Percentiles rank a stretch among this genome's conserved stretches.
Conservation (phyloP, 2,888 invertebrate genomes). For the Euphydryas editha region DNA sequence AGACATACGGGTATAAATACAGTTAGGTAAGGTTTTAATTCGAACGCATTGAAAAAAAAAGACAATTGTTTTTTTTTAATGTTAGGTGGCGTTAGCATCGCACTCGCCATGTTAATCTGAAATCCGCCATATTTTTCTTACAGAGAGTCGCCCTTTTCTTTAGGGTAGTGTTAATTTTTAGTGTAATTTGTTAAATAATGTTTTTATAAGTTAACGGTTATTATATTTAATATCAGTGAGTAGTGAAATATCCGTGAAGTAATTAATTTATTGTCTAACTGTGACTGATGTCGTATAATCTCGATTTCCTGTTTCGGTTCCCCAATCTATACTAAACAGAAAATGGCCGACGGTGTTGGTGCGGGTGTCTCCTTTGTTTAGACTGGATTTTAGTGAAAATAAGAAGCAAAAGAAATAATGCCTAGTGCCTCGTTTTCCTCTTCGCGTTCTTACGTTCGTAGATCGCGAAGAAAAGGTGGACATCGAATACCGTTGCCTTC, state of each 20-base stretch:
- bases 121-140: slow-evolving; percentile 79
- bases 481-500: slow-evolving; percentile 93
- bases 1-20: too few species aligned
- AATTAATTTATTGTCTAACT: slow-evolving; percentile 52
- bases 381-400: slow-evolving; percentile 83
- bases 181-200: slow-evolving; percentile 70
- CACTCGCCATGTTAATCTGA: slow-evolving; percentile 70
- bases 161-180: slow-evolving; percentile 71
- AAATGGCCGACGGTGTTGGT: slow-evolving; percentile 92
- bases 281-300: slow-evolving; percentile 67
- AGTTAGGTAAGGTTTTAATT: slow-evolving; percentile 14
- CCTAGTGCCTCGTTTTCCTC: slow-evolving; percentile 97
- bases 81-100: slow-evolving; percentile 62
- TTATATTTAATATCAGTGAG: slow-evolving; percentile 68
- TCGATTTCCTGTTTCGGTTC: slow-evolving; percentile 75
- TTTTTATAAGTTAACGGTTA: slow-evolving; percentile 69
- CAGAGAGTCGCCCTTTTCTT: slow-evolving; percentile 75
- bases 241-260: slow-evolving; percentile 64
- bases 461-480: slow-evolving; percentile 95
- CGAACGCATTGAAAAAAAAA: slow-evolving; percentile 44
- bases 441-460: slow-evolving; percentile 95
- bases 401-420: slow-evolving; percentile 88
- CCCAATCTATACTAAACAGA: slow-evolving; percentile 86
- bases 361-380: slow-evolving; percentile 93
- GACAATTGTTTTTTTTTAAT: slow-evolving; percentile 43